Base-by-base conservation (phyloP, 2,888 invertebrate species). In the Plagodis pulveraria region DNA sequence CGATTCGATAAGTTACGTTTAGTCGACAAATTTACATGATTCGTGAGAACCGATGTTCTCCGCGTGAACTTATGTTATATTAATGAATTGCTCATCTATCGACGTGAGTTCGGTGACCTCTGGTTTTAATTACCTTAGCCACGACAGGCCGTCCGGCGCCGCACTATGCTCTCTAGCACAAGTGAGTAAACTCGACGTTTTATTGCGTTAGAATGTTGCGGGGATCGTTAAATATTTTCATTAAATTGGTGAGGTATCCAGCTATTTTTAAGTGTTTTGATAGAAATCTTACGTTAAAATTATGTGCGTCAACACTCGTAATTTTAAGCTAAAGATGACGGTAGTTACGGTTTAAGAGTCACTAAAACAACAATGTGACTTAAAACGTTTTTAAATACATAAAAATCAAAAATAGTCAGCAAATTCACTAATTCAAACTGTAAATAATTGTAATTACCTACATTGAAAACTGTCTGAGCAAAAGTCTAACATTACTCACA, bases 21-120 rank as follows among this genome's bases (percentile, higher is more conserved):
- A 86, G 89, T 91, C 89, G 87, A 91, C 91, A 89, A 90, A 92
- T 92, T 91, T 91, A 91, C 90, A 91, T 91, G 89, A 89, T 87
- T 89, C 91, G 91, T 92, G 92, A 91, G 92, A 92, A 91, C 88
- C 88, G 75, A 82, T 81, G 81, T 78, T 82, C 86, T 80, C 84
- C 83, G 89, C 87, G 89, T 89, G 87, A 89, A 90, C 91, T 90
- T 86, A 91, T 92, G 91, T 91, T 89, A 87, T 89, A 90, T 91
- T 91, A 91, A 91, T 91, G 90, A 91, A 90, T 91, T 89, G 87
- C 85, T 88, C 88, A 87, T 83, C 81, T 83, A 75, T 71, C 71
- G 70, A 66, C 56, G 53, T 44, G 65, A 73, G 86, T 86, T 90
- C 86, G 78, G 70, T 72, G 88, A 90, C 83, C 90, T 84, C 43